Evolutionary conservation across 1,140 invertebrate species (phyloP).

Genomic region (Adelges cooleyi): DNA sequence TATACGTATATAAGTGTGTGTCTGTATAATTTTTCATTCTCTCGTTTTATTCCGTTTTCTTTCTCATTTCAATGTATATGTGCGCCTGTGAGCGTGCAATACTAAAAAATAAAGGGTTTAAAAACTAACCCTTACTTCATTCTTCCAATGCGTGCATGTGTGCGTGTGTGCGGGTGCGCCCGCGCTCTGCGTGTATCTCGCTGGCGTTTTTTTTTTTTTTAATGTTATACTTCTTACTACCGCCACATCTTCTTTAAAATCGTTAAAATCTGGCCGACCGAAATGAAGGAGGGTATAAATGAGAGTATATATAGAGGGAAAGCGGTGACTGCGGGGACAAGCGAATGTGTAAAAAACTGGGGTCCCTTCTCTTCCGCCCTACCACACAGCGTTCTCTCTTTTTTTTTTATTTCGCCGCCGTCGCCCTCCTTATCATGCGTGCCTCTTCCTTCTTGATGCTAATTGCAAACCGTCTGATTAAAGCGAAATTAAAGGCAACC

Average conservation of each 20-base stretch:
- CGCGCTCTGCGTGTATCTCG: constrained; percentile 16
- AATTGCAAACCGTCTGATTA: constrained; percentile 31
- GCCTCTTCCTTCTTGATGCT: constrained; percentile 31
- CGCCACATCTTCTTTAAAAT: constrained; percentile 32
- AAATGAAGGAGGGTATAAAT: constrained; percentile 34
- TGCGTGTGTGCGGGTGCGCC: background rate
- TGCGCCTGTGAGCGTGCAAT: background rate
- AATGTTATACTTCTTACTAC: constrained; percentile 27
- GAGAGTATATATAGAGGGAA: constrained; percentile 29
- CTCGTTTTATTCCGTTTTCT: background rate
- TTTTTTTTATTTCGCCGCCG: too few species aligned
- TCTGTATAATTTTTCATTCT: constrained; percentile 2
- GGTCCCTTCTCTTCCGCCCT: constrained; percentile 5
- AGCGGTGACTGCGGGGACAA: background rate
- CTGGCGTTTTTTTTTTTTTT: constrained; percentile 13
- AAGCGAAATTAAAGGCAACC: constrained; percentile 31
- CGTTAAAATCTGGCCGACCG: constrained; percentile 35
- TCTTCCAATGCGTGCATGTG: background rate
- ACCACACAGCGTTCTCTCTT: background rate
- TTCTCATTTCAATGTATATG: background rate
- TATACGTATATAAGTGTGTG: background rate
- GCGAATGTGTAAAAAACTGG: constrained; percentile 27
- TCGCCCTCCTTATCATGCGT: constrained; percentile 20
- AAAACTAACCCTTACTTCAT: constrained; percentile 22
- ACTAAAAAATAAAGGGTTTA: constrained; percentile 27